Base-by-base conservation (phyloP, 2,113 vertebrate species). In the Mesoclemmys tuberculata region DNA sequence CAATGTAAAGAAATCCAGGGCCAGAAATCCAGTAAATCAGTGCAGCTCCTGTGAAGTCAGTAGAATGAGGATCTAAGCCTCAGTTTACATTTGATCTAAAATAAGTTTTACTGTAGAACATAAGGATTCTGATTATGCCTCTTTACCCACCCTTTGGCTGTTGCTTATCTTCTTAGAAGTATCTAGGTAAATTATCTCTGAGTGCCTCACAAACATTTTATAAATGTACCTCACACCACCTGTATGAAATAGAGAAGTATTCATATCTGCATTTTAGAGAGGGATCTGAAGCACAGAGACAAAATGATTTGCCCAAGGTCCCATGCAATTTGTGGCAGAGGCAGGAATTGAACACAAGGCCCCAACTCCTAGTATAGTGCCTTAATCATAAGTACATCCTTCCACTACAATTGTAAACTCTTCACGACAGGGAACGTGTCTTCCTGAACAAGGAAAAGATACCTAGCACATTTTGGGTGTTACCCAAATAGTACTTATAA, bases 1-100 rank as follows among this genome's bases (percentile, higher is more conserved):
- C 18, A 90, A 31, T 41, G 27, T 1, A 52, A 71, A 55, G 22
- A 0, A 0, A 2, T 26, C 10, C 0, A 55, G 0, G 14, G 52
- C 51, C 52, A 48, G 24, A 52, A 3, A 48, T 1, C 0, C 82
- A 89, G 56, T 10, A n/a, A 90, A 83, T 82, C 86, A 64, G 27
- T 38, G 24, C 27, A 4, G 2, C 26, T 52, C 93, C 48, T 31
- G 81, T 18, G n/a, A 52, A 44, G 21, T 24, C 61, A 46, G 5
- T 83, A 90, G 48, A 88, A 44, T 38, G 2, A 80, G n/a, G 56
- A 87, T 41, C 61, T 49, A 8, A 1, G 38, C 44, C 35, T 77
- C 21, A 12, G 7, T 52, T 91, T 35, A 16, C 26, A 35, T 16
- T 38, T 35, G 51, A 68, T 51, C 56, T 5, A 71, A 92, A 82